Evolutionary conservation across 2,888 invertebrate genomes (phyloP).

Genomic region (Morpho deidamia): DNA sequence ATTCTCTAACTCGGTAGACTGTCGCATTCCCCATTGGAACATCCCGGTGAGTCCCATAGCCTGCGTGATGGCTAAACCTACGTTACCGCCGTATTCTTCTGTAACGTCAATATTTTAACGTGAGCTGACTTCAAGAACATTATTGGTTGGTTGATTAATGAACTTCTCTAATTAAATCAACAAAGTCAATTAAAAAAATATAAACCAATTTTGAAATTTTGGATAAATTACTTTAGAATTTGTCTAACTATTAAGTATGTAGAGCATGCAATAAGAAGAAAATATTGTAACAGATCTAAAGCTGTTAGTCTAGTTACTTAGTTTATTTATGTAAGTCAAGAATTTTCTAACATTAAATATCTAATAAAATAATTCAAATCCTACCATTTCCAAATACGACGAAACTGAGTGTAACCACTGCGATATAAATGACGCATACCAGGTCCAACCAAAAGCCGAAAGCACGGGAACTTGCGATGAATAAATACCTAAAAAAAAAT

Average conservation of each 20-base stretch:
- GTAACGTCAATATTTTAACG: slow-evolving; percentile 15
- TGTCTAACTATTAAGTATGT: too few species aligned
- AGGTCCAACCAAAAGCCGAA: slow-evolving; percentile 96
- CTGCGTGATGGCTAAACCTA: slow-evolving; percentile 89
- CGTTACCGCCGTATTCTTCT: slow-evolving; percentile 83
- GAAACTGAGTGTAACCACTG: slow-evolving; percentile 91
- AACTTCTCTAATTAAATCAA: too few species aligned
- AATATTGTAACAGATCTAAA: too few species aligned
- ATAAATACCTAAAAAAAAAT: slow-evolving; percentile 81
- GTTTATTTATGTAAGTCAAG: too few species aligned
- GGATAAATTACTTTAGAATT: too few species aligned
- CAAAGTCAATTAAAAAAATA: too few species aligned
- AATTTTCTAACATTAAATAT: too few species aligned
- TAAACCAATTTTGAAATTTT: too few species aligned
- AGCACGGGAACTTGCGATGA: slow-evolving; percentile 92
- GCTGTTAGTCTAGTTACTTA: too few species aligned
- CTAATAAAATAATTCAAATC: neutral
- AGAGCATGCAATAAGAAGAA: too few species aligned
- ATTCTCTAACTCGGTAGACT: slow-evolving; percentile 92
- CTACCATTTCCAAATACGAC: slow-evolving; percentile 81
- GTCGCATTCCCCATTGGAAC: slow-evolving; percentile 95
- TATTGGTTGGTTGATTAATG: too few species aligned
- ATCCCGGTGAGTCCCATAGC: slow-evolving; percentile 88
- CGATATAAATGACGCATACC: slow-evolving; percentile 91
- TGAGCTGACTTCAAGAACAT: too few species aligned